A percentile compares a stretch with the other conserved stretches of the same genome.
phyloP scores from a whole-genome alignment of 1,140 invertebrate genomes.

The Berghia stephanieae region DNA sequence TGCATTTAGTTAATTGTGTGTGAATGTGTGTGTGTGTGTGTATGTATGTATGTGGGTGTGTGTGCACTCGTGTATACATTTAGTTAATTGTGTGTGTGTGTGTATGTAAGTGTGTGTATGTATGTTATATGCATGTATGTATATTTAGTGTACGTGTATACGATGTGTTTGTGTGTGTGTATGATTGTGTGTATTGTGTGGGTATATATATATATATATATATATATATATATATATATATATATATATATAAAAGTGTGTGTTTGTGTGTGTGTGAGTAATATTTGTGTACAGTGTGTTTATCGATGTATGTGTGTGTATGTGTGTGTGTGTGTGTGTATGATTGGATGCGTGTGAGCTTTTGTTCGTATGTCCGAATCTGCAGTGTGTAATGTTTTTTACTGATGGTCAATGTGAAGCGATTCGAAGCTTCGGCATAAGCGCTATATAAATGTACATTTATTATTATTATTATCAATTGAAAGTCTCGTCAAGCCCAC shows the following conservation, averaged over 20 bases:
- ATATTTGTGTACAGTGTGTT: not conserved
- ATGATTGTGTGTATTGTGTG: not conserved
- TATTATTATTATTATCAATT: not conserved
- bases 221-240: not conserved
- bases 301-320: not conserved
- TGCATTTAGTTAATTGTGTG: not conserved
- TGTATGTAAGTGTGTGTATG: not conserved
- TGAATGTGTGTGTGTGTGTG: not conserved
- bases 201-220: no score
- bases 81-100: not conserved
- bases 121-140: not conserved
- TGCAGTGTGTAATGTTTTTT: no score
- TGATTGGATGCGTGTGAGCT: no score
- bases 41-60: not conserved
- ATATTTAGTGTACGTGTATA: not conserved
- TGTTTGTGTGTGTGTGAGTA: not conserved
- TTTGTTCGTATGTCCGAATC: no score
- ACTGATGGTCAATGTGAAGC: no score
- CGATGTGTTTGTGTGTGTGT: constrained; percentile 4
- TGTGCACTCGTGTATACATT: not conserved
- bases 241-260: constrained; percentile 3
- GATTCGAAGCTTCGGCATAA: no score
- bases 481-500: not conserved
- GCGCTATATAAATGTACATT: no score
- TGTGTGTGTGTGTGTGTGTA: no score